A percentile compares a stretch with the other conserved stretches of the same genome.
phyloP scores from a whole-genome alignment of 2,888 invertebrate species.

The Drosophila quinaria region DNA sequence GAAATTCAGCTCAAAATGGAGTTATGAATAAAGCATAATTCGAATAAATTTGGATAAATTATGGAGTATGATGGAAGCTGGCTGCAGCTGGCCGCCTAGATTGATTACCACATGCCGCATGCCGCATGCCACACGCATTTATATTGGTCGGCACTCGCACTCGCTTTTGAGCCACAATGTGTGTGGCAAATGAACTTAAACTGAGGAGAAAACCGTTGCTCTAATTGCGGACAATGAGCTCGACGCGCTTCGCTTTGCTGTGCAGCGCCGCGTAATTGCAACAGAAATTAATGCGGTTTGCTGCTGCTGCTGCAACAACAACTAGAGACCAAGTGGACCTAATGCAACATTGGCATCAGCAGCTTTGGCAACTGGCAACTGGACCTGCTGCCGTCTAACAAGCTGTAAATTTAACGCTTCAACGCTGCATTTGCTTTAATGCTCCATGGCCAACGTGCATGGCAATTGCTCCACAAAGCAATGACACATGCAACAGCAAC shows the following conservation, averaged over 20 bases:
- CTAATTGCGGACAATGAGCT: conserved; percentile 75
- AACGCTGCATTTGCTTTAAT: conserved; percentile 73
- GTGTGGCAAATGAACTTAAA: conserved; percentile 77
- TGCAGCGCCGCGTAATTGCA: conserved; percentile 74
- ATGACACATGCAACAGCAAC: conserved; percentile 61
- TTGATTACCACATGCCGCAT: conserved; percentile 47
- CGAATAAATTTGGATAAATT: conserved; percentile 59
- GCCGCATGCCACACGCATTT: conserved; percentile 47
- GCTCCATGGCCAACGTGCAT: conserved; percentile 61
- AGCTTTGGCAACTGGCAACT: conserved; percentile 14
- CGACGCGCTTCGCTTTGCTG: conserved; percentile 58
- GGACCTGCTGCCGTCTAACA: conserved; percentile 74
- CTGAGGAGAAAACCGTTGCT: conserved; percentile 73
- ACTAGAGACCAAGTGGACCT: conserved; percentile 42
- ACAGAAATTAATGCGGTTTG: conserved; percentile 63
- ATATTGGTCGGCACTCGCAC: conserved; percentile 11
- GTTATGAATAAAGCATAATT: conserved; percentile 54
- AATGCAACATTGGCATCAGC: conserved; percentile 25
- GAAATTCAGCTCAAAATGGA: conserved; percentile 20
- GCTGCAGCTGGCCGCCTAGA: conserved; percentile 35
- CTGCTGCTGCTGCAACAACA: neutral
- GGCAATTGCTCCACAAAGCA: conserved; percentile 78
- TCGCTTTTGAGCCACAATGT: conserved; percentile 53
- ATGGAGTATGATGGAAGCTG: conserved; percentile 16
- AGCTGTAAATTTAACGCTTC: conserved; percentile 83